Conservation (phyloP, 2,797 vertebrate genomes). For the Sebastolobus altivelis region DNA sequence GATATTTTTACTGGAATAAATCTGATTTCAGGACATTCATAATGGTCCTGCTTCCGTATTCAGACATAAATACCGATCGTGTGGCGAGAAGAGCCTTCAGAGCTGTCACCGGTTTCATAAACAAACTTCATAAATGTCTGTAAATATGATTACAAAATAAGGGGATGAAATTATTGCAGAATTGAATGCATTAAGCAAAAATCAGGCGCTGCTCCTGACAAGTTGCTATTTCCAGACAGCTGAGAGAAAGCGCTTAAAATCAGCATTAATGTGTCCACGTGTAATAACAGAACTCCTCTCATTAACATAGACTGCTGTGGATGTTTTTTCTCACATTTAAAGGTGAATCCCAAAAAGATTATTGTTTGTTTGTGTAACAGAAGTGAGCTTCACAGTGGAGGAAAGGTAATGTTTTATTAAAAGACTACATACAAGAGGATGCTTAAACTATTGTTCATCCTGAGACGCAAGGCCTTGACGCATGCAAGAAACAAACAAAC, state of each 20-base stretch:
- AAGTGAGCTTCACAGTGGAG: neutral
- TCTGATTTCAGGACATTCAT: slow-evolving; percentile 77
- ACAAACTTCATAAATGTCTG: slow-evolving; percentile 57
- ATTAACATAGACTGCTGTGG: slow-evolving; percentile 15
- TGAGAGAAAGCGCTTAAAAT: slow-evolving; percentile 86
- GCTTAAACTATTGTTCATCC: slow-evolving; percentile 24
- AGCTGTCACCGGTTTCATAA: slow-evolving; percentile 50
- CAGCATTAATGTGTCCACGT: slow-evolving; percentile 78
- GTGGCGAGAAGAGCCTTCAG: slow-evolving; percentile 44
- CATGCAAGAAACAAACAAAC: slow-evolving; percentile 22
- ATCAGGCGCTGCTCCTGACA: slow-evolving; percentile 72
- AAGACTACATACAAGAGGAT: slow-evolving; percentile 7
- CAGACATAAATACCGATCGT: slow-evolving; percentile 59
- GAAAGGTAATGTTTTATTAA: slow-evolving; percentile 50
- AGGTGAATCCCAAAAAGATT: neutral
- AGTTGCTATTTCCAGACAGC: slow-evolving; percentile 84
- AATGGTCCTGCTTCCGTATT: slow-evolving; percentile 59
- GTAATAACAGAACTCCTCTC: slow-evolving; percentile 6
- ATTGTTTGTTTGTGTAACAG: neutral
- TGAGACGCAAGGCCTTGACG: slow-evolving; percentile 22
- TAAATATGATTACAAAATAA: slow-evolving; percentile 24
- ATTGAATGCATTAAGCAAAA: slow-evolving; percentile 38
- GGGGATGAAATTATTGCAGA: slow-evolving; percentile 13
- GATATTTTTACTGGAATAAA: slow-evolving; percentile 73
- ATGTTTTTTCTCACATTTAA: slow-evolving; percentile 9